Evolutionary conservation across 2,888 invertebrate genomes (phyloP).

Genomic region (Athalia rosae): DNA sequence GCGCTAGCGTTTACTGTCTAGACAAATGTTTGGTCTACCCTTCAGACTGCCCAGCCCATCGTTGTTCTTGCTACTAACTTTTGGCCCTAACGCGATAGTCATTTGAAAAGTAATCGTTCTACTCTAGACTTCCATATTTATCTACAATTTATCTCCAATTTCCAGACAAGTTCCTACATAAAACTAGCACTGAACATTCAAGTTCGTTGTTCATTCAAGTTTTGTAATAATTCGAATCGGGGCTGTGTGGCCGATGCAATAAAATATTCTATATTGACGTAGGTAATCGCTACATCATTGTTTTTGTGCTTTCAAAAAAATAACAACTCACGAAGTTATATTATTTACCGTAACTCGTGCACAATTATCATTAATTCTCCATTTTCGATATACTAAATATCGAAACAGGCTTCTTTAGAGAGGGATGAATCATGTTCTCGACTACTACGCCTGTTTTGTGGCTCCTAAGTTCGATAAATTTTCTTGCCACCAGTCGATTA

Average conservation of each 20-base stretch:
- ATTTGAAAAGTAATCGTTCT: background rate
- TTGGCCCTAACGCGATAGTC: background rate
- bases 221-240: background rate
- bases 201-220: no score
- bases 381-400: slow-evolving; percentile 58
- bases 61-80: slow-evolving; percentile 82
- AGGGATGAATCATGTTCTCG: slow-evolving; percentile 74
- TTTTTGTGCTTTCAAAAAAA: no score
- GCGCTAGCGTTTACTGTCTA: slow-evolving; percentile 90
- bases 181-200: no score
- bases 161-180: no score
- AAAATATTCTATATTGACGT: background rate
- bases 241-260: background rate
- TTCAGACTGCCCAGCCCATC: slow-evolving; percentile 81
- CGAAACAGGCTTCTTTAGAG: slow-evolving; percentile 73
- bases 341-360: background rate
- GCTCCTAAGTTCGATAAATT: slow-evolving; percentile 80
- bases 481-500: slow-evolving; percentile 81
- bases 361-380: slow-evolving; percentile 37
- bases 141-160: no score
- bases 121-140: no score
- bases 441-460: slow-evolving; percentile 79
- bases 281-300: background rate
- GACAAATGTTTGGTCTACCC: slow-evolving; percentile 89
- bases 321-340: background rate